A percentile compares a stretch with the other conserved stretches of the same genome.
Evolutionary conservation across 1,140 invertebrate genomes (phyloP).

Genomic region (Saccostrea echinata): DNA sequence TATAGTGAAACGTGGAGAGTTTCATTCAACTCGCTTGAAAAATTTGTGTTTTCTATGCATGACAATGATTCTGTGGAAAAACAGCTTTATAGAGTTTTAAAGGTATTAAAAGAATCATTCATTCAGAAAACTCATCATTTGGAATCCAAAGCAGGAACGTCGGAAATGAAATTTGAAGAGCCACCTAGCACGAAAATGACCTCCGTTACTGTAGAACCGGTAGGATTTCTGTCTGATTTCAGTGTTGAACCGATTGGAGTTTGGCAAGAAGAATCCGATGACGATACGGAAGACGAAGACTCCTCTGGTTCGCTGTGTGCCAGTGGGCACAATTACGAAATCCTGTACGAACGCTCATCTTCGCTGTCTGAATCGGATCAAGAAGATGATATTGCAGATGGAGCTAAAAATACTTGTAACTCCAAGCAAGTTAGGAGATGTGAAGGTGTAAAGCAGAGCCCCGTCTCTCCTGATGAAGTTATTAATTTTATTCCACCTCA

Average conservation of each 20-base stretch:
- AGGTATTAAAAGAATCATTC: slow-evolving; percentile 34
- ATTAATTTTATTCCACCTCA: not conserved
- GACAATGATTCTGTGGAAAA: slow-evolving; percentile 11
- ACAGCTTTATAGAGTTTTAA: slow-evolving; percentile 30
- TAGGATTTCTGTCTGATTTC: not conserved
- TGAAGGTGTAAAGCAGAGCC: not conserved
- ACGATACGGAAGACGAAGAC: not conserved
- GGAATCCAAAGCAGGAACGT: slow-evolving; percentile 13
- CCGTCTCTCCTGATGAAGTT: not conserved
- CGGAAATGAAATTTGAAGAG: not conserved
- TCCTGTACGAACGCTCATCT: not conserved
- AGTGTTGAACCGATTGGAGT: not conserved
- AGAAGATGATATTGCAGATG: not conserved
- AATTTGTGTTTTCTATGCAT: slow-evolving; percentile 22
- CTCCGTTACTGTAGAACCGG: not conserved
- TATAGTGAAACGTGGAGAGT: slow-evolving; percentile 43
- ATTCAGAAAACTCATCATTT: slow-evolving; percentile 1
- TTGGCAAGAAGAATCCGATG: not conserved
- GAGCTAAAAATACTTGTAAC: not conserved
- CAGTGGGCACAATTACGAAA: not conserved
- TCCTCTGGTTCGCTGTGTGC: not conserved
- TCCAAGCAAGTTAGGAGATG: not conserved
- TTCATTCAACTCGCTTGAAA: slow-evolving; percentile 32
- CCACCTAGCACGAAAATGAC: slow-evolving; percentile 22
- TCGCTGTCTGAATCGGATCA: not conserved